Evolutionary conservation across 2,797 vertebrate genomes (phyloP).

Genomic region (Myotis pilosus): DNA sequence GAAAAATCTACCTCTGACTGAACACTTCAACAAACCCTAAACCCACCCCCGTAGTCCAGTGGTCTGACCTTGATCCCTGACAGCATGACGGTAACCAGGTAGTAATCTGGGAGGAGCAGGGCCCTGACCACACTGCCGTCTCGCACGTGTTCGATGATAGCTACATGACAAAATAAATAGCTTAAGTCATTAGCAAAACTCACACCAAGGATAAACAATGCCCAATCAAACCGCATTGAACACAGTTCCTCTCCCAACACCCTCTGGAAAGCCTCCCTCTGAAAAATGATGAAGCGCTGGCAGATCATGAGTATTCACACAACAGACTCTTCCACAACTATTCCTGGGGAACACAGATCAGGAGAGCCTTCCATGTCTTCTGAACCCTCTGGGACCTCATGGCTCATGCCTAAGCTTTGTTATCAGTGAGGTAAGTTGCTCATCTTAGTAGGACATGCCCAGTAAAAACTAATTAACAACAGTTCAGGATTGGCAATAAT

Average conservation of each 20-base stretch:
- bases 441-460: background rate
- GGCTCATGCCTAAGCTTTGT: background rate
- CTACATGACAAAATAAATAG: conserved; percentile 79
- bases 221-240: background rate
- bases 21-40: background rate
- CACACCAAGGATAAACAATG: background rate
- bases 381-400: background rate
- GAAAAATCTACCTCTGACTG: background rate
- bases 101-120: conserved; percentile 94
- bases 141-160: conserved; percentile 97
- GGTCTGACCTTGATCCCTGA: conserved; percentile 95
- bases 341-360: background rate
- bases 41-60: background rate
- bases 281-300: background rate
- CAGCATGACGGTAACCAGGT: conserved; percentile 97
- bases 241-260: background rate
- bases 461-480: background rate
- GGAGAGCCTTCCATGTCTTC: background rate
- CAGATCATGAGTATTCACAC: background rate
- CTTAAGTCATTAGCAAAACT: background rate
- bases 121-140: conserved; percentile 96
- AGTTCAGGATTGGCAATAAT: background rate
- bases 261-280: background rate
- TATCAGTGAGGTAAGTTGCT: background rate
- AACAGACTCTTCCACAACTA: background rate